These are phyloP conservation scores for Ephialtes manifestator DNA, from an alignment of 2,888 invertebrate genomes.

Conservation along the genomic window DNA sequence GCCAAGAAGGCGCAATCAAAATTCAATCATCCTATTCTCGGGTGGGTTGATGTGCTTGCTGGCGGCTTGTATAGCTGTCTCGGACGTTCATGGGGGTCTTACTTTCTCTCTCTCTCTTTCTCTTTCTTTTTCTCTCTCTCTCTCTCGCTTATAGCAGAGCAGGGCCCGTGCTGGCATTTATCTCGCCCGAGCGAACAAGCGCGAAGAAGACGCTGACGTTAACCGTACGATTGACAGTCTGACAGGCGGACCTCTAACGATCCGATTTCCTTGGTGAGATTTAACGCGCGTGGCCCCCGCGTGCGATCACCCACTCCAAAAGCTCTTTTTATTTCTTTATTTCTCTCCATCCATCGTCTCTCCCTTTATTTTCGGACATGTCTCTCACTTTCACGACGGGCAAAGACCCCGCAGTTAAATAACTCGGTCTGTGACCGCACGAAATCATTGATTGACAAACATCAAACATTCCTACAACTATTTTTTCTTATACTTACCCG, in stretches of 20 bases:
- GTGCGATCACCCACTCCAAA: slow-evolving; percentile 26
- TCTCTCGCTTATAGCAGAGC: slow-evolving; percentile 9
- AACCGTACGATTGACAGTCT: slow-evolving; percentile 81
- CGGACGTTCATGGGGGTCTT: slow-evolving; percentile 58
- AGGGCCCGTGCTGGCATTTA: slow-evolving; percentile 65
- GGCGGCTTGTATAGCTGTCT: slow-evolving; percentile 60
- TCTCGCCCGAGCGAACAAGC: slow-evolving; percentile 64
- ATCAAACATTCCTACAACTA: too few relatives aligned
- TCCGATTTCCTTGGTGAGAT: slow-evolving; percentile 72
- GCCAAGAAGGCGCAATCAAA: slow-evolving; percentile 63
- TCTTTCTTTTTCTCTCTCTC: slow-evolving; percentile 30
- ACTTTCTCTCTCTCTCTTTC: slow-evolving; percentile 22
- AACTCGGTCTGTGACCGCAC: background rate
- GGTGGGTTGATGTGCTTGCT: slow-evolving; percentile 62
- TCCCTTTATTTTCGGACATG: slow-evolving; percentile 27
- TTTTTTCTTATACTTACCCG: too few relatives aligned
- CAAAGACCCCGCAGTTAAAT: slow-evolving; percentile 14
- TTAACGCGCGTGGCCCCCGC: slow-evolving; percentile 62
- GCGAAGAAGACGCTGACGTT: slow-evolving; percentile 82
- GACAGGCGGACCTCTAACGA: slow-evolving; percentile 83
- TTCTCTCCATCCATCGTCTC: slow-evolving; percentile 28
- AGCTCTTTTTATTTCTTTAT: slow-evolving; percentile 44
- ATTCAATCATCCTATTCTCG: slow-evolving; percentile 69
- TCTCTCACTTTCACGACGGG: background rate
- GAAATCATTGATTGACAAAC: background rate